Evolutionary conservation across 2,888 invertebrate species (phyloP), one percentile per base, ranked within the genome.

Genomic region (Temnothorax unifasciatus): DNA sequence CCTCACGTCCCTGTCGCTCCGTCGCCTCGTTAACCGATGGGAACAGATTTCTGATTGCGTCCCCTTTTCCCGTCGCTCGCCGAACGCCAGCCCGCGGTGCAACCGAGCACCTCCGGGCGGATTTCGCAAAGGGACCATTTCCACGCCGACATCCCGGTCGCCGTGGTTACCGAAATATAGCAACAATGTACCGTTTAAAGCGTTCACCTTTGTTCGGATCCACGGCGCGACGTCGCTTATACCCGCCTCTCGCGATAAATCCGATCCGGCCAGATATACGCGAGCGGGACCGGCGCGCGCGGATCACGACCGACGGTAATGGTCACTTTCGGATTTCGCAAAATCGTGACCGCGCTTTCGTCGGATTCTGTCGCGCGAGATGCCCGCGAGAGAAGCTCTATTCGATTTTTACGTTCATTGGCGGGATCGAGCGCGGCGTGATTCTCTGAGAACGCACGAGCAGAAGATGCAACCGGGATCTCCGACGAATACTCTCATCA

Each of bases 41-140:
- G 85, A 88, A 85, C 47, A 71, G 85, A 90, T 90, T 81, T 82
- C 85, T 64, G 89, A 89, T 87, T 83, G 76, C 85, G 76, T 85
- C 79, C 84, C 61, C 25, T 21, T 34, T 34, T 68, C 44, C n/a
- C 50, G 71, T 52, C 54, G 47, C 84, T 52, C 54, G 47, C 84
- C 54, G 63, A 34, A 66, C 52, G 44, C 54, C 52, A 15, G 52
- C 57, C 34, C n/a, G 21, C 8, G 52, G 1, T 69, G 76, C 71
- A 77, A 68, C 34, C 54, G 68, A 84, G 59, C 71, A 85, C 86
- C 87, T 87, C 85, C 83, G 82, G 47, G 85, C 75, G 73, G 74
- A 84, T 89, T 89, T 89, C 89, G 89, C 82, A 89, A 89, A 83
- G 69, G 74, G 69, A 85, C 86, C 86, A 76, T 90, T 91, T 83